These are phyloP conservation scores for Schizotus pectinicornis DNA, from an alignment of 2,888 invertebrate genomes.

Conservation along the genomic window DNA sequence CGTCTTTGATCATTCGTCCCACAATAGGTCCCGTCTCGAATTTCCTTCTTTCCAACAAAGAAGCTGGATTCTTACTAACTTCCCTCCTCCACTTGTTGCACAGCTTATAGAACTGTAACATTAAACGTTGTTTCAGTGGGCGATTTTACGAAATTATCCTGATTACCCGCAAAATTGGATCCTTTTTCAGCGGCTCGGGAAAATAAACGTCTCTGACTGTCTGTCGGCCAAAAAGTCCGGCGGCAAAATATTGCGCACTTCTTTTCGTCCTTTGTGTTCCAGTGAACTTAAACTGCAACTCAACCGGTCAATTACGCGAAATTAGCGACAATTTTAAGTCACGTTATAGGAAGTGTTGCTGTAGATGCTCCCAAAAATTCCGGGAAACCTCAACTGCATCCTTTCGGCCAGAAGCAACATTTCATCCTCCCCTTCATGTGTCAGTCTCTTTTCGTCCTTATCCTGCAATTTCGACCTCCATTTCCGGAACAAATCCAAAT, in stretches of 20 bases:
- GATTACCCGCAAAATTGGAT: slow-evolving; percentile 55
- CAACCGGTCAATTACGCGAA: slow-evolving; percentile 40
- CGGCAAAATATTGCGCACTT: slow-evolving; percentile 77
- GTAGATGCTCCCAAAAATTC: slow-evolving; percentile 67
- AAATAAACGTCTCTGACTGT: slow-evolving; percentile 67
- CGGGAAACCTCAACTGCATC: slow-evolving; percentile 74
- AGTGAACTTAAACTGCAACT: slow-evolving; percentile 76
- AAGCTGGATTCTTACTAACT: slow-evolving; percentile 49
- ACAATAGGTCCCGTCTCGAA: slow-evolving; percentile 53
- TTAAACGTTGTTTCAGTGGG: background rate
- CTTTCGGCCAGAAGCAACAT: slow-evolving; percentile 74
- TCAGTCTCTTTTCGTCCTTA: slow-evolving; percentile 66
- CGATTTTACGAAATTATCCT: too few relatives aligned
- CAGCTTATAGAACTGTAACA: slow-evolving; percentile 55
- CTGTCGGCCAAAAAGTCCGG: slow-evolving; percentile 75
- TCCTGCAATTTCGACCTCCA: slow-evolving; percentile 66
- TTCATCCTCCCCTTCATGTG: slow-evolving; percentile 79
- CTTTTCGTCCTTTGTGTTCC: slow-evolving; percentile 76
- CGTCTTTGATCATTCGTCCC: slow-evolving; percentile 62
- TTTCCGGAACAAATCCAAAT: slow-evolving; percentile 49
- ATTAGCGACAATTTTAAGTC: slow-evolving; percentile 6
- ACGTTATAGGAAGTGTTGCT: slow-evolving; percentile 63
- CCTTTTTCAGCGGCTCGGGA: slow-evolving; percentile 65
- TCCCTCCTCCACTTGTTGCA: slow-evolving; percentile 52
- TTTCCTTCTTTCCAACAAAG: slow-evolving; percentile 40